phyloP scores from a whole-genome alignment of 2,888 invertebrate genomes.

The Peribatodes rhomboidaria region DNA sequence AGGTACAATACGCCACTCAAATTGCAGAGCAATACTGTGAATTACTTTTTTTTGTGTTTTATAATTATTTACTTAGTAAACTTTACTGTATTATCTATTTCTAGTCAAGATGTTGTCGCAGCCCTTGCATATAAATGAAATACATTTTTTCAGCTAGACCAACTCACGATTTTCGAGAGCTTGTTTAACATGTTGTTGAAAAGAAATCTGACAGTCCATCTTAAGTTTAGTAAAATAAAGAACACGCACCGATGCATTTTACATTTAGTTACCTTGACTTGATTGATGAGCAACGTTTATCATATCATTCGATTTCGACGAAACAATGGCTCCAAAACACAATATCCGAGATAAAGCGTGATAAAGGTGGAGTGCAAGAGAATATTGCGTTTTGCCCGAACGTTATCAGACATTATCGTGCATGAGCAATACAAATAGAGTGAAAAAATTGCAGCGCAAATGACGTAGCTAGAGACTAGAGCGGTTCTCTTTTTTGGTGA shows the following conservation, averaged over 20 bases:
- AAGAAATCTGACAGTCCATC: slow-evolving; percentile 1
- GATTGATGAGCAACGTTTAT: slow-evolving; percentile 51
- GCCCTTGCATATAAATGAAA: too few relatives aligned
- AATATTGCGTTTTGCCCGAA: slow-evolving; percentile 43
- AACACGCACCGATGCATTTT: slow-evolving; percentile 35
- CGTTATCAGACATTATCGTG: slow-evolving; percentile 45
- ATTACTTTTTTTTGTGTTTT: not conserved
- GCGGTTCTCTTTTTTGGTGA: too few relatives aligned
- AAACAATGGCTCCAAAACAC: slow-evolving; percentile 41
- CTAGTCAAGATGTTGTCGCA: not conserved
- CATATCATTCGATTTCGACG: slow-evolving; percentile 36
- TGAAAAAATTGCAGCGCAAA: slow-evolving; percentile 26
- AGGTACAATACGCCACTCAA: slow-evolving; percentile 16
- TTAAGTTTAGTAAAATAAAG: not conserved
- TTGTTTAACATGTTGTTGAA: not conserved
- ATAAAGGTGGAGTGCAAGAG: slow-evolving; percentile 48
- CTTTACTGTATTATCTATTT: not conserved
- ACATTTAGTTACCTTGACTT: slow-evolving; percentile 52
- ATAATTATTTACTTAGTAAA: not conserved
- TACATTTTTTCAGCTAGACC: too few relatives aligned
- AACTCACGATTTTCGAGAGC: not conserved
- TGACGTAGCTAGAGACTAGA: slow-evolving; percentile 1
- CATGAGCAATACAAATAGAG: slow-evolving; percentile 30
- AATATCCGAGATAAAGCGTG: slow-evolving; percentile 44
- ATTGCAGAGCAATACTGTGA: not conserved